These are phyloP conservation scores for Rhadinocentrus ornatus DNA, from an alignment of 2,797 vertebrate genomes.

Conservation along the genomic window DNA sequence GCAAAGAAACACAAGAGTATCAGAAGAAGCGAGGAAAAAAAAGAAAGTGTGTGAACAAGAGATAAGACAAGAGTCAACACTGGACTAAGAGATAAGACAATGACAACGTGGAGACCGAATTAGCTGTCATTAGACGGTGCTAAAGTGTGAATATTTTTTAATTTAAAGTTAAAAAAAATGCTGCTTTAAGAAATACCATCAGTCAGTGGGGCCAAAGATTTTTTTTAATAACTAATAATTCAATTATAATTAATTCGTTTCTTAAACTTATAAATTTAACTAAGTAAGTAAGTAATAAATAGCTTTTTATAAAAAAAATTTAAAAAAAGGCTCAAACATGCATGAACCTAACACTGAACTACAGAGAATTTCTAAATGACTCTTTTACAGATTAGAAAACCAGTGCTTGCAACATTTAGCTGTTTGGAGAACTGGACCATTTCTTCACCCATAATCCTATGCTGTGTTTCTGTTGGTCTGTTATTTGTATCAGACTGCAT, in stretches of 20 bases:
- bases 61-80: not conserved
- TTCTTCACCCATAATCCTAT: not conserved
- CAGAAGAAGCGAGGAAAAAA: no score
- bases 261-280: not conserved
- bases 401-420: not conserved
- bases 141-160: not conserved
- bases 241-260: not conserved
- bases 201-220: not conserved
- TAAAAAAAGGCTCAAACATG: not conserved
- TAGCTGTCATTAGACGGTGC: not conserved
- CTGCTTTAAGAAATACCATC: no score
- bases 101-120: not conserved
- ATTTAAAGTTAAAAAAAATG: not conserved
- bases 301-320: not conserved
- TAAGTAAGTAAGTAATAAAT: not conserved
- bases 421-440: not conserved
- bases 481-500: not conserved
- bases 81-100: not conserved
- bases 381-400: not conserved
- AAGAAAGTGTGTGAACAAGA: no score
- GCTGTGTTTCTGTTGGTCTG: not conserved
- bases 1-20: no score
- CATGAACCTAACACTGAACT: not conserved
- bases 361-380: not conserved
- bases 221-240: not conserved